phyloP scores from a whole-genome alignment of 92 coral and sea anemone species.

The Nematostella vectensis region DNA sequence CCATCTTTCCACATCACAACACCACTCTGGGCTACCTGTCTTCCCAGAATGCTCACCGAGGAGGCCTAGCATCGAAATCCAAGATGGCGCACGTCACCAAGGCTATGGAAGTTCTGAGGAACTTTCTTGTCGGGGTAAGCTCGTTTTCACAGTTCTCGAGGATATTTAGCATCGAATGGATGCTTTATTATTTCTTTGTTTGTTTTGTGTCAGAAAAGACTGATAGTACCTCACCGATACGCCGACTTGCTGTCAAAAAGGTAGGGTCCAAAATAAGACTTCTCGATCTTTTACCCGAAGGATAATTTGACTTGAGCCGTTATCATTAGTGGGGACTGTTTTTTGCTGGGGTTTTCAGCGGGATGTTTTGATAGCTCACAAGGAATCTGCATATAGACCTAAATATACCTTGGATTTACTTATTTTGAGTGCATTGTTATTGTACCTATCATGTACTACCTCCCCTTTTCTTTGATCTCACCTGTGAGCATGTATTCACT shows the following conservation, averaged over 20 bases:
- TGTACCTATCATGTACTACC: too few relatives aligned
- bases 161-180: neutral
- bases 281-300: too few relatives aligned
- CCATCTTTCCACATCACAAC: slow-evolving; percentile 53
- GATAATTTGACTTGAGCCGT: too few relatives aligned
- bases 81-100: slow-evolving; percentile 88
- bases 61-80: slow-evolving; percentile 9
- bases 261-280: slow-evolving; percentile 14
- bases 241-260: slow-evolving; percentile 41
- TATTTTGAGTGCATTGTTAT: too few relatives aligned
- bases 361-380: too few relatives aligned
- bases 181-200: neutral
- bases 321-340: too few relatives aligned
- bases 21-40: slow-evolving; percentile 6
- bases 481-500: too few relatives aligned
- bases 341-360: too few relatives aligned
- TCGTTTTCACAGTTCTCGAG: neutral
- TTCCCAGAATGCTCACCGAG: slow-evolving; percentile 10
- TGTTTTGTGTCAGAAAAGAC: slow-evolving; percentile 22
- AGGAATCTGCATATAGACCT: too few relatives aligned
- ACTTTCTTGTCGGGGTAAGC: slow-evolving; percentile 73
- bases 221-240: slow-evolving; percentile 47
- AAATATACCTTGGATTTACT: too few relatives aligned
- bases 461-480: too few relatives aligned
- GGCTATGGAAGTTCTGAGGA: slow-evolving; percentile 47